Evolutionary conservation across 2,113 vertebrate genomes (phyloP), one percentile per base, ranked within the genome.

Genomic region (Numida meleagris): DNA sequence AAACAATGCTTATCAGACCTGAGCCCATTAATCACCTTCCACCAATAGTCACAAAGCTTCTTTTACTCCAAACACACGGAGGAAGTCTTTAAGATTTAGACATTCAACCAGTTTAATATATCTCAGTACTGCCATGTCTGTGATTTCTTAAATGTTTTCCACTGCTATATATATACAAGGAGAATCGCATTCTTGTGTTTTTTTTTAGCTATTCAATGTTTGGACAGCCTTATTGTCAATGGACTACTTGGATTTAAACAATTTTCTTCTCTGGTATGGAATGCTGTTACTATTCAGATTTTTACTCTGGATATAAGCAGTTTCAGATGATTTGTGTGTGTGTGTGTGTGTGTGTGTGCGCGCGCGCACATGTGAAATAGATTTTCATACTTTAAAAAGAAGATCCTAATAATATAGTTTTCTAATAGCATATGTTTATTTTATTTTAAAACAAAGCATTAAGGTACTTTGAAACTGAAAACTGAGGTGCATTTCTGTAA

Each of bases 31-130:
- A 45, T 87, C 78, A 79, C 57, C 31, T 91, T 82, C 94, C 84
- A 78, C n/a, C 45, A 75, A 66, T 6, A 87, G 67, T 92, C 75
- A 95, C 55, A 80, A n/a, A 77, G 55, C 61, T 87, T 74, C 46
- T 80, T 85, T 91, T 91, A 50, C 77, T 90, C 74, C 67, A 85
- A 70, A 90, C 85, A 83, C 55, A 29, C 80, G 65, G 15, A 10
- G 46, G 29, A 23, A 6, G 4, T n/a, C 65, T 80, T 88, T 84
- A 85, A 92, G 88, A 50, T 84, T 93, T 84, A 96, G 71, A 42
- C 31, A 38, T 58, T 79, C 59, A 84, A 55, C 38, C 67, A 88
- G 75, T 73, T 96, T 87, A 89, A 70, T 67, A 3, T 14, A 81
- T 68, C 33, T 62, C 31, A 9, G 74, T 61, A 74, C 55, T 67